Conservation (phyloP, 2,113 vertebrate species). For the Morphnarchus princeps region DNA sequence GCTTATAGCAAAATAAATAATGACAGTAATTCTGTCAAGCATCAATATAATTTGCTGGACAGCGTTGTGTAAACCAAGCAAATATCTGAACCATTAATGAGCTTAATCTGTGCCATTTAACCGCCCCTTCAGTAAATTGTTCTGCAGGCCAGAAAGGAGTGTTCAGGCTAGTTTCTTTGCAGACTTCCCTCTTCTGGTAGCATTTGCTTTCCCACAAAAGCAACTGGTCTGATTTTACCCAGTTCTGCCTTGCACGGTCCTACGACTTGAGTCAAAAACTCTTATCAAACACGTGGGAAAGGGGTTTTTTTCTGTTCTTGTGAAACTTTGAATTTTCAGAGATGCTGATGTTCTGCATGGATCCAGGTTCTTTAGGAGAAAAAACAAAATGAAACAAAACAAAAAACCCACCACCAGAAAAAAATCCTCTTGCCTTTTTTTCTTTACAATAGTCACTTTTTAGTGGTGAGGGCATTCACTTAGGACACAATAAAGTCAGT, state of each 20-base stretch:
- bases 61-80: conserved; percentile 56
- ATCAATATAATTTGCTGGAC: conserved; percentile 60
- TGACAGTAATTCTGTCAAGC: conserved; percentile 67
- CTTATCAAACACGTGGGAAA: neutral
- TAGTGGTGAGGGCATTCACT: neutral
- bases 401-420: neutral
- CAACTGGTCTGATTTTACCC: neutral
- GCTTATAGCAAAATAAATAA: conserved; percentile 72
- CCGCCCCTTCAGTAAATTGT: neutral
- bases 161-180: neutral
- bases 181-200: neutral
- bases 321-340: neutral
- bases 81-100: conserved; percentile 53
- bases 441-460: neutral
- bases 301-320: rapidly evolving
- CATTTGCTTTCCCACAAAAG: neutral
- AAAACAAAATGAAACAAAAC: neutral
- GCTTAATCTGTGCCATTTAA: conserved; percentile 53
- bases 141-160: neutral
- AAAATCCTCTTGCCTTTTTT: neutral
- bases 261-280: neutral
- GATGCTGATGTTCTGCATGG: neutral
- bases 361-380: neutral
- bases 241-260: neutral
- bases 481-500: neutral